These are phyloP conservation scores for Hedya salicella DNA, from an alignment of 2,888 invertebrate species.

Conservation along the genomic window DNA sequence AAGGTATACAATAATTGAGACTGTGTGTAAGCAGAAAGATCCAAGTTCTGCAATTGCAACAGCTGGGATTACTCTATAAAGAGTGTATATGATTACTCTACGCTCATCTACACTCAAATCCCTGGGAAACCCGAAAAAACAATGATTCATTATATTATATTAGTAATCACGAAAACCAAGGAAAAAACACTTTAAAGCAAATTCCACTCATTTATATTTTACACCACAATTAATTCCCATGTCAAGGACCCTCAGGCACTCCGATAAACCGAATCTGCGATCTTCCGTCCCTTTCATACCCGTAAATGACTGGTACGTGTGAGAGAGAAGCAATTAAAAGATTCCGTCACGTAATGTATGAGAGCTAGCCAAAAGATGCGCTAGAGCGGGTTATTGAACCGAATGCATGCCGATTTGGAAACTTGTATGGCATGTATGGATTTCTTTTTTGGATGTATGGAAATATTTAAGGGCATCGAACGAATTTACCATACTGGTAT, in stretches of 20 bases:
- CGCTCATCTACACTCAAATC: too few relatives aligned
- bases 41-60: too few relatives aligned
- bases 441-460: constrained; percentile 12
- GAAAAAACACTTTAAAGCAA: background rate
- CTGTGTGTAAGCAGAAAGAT: too few relatives aligned
- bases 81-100: too few relatives aligned
- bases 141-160: too few relatives aligned
- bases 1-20: too few relatives aligned
- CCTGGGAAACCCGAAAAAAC: too few relatives aligned
- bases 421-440: constrained; percentile 19
- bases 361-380: constrained; percentile 76
- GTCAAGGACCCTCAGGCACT: constrained; percentile 38
- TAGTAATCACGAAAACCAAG: too few relatives aligned
- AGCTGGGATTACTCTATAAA: too few relatives aligned
- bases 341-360: constrained; percentile 75
- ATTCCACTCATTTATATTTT: background rate
- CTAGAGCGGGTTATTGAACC: constrained; percentile 61
- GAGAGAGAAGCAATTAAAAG: constrained; percentile 71
- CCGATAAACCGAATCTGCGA: constrained; percentile 27
- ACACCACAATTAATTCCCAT: constrained; percentile 9
- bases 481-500: background rate
- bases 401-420: constrained; percentile 55
- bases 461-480: background rate
- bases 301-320: constrained; percentile 48
- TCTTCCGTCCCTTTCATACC: constrained; percentile 55